Evolutionary conservation across 2,888 invertebrate genomes (phyloP).

Genomic region (Gymnocheta viridis): DNA sequence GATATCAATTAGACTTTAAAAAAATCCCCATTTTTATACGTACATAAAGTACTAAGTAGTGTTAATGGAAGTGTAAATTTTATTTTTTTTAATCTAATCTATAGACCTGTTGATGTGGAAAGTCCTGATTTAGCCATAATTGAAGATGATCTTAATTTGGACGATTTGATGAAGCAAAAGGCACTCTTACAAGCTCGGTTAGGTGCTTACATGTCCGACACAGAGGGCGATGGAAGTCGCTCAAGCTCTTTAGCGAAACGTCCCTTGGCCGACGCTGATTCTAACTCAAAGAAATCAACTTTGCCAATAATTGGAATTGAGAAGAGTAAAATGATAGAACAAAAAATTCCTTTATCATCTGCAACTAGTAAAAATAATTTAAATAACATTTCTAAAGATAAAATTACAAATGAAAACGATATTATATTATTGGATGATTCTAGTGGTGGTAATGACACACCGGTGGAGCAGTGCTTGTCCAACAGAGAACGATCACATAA

Average conservation of each 20-base stretch:
- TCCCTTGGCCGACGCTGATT: slow-evolving; percentile 15
- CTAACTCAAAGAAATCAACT: not conserved
- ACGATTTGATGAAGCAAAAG: slow-evolving; percentile 95
- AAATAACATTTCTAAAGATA: slow-evolving; percentile 79
- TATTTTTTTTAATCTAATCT: not conserved
- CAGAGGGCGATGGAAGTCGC: slow-evolving; percentile 84
- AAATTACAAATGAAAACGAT: slow-evolving; percentile 82
- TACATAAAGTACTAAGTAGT: too few species aligned
- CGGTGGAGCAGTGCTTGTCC: slow-evolving; percentile 77
- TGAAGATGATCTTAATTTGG: slow-evolving; percentile 93
- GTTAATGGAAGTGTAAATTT: too few species aligned
- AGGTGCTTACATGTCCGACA: slow-evolving; percentile 89
- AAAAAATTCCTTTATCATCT: slow-evolving; percentile 65
- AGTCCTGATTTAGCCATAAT: slow-evolving; percentile 89
- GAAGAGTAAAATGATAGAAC: slow-evolving; percentile 42
- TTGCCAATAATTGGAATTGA: slow-evolving; percentile 44
- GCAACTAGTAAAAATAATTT: slow-evolving; percentile 82
- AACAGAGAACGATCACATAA: slow-evolving; percentile 61
- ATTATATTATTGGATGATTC: slow-evolving; percentile 87
- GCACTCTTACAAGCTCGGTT: slow-evolving; percentile 90
- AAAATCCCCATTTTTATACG: too few species aligned
- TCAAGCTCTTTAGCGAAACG: slow-evolving; percentile 72
- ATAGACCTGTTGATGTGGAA: slow-evolving; percentile 84
- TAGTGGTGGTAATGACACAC: slow-evolving; percentile 84
- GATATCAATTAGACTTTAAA: too few species aligned